A percentile compares a stretch with the other conserved stretches of the same genome.
These are phyloP conservation scores for Columba livia DNA, from an alignment of 2,113 vertebrate genomes.

Conservation along the genomic window DNA sequence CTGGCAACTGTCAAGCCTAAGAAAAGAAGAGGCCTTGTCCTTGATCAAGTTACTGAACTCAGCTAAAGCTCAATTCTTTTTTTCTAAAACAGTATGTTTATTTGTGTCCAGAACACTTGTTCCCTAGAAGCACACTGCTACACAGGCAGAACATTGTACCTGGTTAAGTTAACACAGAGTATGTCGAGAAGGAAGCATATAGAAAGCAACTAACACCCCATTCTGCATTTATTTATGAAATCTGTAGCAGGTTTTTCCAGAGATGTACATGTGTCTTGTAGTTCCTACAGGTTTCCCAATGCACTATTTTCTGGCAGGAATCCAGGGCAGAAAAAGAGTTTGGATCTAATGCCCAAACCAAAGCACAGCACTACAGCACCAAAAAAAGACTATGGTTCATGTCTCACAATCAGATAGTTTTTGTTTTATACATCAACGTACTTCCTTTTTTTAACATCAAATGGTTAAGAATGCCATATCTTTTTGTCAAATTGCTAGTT, in stretches of 20 bases:
- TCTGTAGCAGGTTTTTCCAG: fast-evolving
- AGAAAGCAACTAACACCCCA: background rate
- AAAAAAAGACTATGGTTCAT: background rate
- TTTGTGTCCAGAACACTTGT: background rate
- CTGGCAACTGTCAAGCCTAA: background rate
- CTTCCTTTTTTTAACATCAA: background rate
- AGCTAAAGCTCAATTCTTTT: background rate
- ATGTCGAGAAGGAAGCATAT: background rate
- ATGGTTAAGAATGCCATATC: background rate
- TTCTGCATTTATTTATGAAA: background rate
- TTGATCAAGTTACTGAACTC: background rate
- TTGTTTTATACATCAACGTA: background rate
- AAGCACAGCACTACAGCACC: background rate
- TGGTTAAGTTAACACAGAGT: fast-evolving
- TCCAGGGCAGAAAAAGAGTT: background rate
- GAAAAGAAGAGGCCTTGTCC: background rate
- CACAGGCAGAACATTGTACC: background rate
- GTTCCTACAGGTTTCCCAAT: background rate
- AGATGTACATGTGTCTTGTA: background rate
- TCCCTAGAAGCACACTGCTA: background rate
- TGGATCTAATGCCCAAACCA: background rate
- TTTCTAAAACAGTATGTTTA: background rate
- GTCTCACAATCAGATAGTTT: background rate
- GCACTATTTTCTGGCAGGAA: background rate
- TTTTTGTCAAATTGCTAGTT: background rate